Base-by-base conservation (phyloP, 1,140 invertebrate species). In the Solenopsis invicta region DNA sequence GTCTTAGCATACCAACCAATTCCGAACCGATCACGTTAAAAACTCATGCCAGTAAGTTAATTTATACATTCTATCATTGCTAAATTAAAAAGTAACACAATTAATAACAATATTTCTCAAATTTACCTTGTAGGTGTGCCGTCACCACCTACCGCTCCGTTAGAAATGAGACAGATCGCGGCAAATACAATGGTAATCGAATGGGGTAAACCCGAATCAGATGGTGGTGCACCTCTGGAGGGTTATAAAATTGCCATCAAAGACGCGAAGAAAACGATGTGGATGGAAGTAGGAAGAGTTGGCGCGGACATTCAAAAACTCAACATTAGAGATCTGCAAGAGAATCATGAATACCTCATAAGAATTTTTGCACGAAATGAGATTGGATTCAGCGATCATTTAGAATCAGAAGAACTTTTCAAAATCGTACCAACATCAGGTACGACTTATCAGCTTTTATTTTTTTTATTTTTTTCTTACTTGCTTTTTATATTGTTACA, bases 351-450 rank as follows among this genome's bases (percentile, higher is more conserved):
- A 91, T 99, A 99, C 93, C 96, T 98, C 93, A 97, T 99, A 74
- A 96, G 98, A 91, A 98, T 99, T 91, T 98, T 98, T 94, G 99
- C 99, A 18, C 97, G 97, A 92, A 99, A 99, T 95, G 98, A 99
- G 95, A 97, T 99, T 86, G 99, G 99, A 62, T 95, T 98, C 62
- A 99, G 99, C 94, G 98, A 99, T 92, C 98, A 99, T 41, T 96
- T 99, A 72, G 98, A 99, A 95, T 98, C 98, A 29, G 98, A 99
- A 90, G 98, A 99, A 93, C 97, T 98, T 1, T 97, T 99, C 93
- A 98, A 97, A 94, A 97, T 98, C 69, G 95, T 98, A 89, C 96
- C 98, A 91, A 97, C 97, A 81, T 96, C 97, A 95, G 98, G 98
- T 98, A 96, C 95, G 94, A 81, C 10, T 29, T 37, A 4, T 24